phyloP scores from a whole-genome alignment of 2,888 invertebrate genomes.

The Tinea trinotella region DNA sequence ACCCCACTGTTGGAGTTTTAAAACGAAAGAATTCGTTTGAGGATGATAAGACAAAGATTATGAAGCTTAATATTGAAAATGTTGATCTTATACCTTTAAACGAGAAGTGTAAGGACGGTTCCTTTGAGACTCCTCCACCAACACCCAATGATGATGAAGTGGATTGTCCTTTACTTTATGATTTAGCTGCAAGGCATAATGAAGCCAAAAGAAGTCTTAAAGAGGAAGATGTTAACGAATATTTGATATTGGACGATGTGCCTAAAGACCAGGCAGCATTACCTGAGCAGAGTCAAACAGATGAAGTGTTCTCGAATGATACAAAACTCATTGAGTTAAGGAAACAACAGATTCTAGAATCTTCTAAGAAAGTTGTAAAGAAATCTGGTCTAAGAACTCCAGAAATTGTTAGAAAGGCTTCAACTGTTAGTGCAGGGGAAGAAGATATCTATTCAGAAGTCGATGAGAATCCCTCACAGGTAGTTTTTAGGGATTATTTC shows the following conservation, averaged over 20 bases:
- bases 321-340: constrained; percentile 15
- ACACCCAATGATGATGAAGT: constrained; percentile 28
- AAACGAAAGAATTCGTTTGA: constrained; percentile 33
- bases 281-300: constrained; percentile 49
- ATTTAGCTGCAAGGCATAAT: constrained; percentile 29
- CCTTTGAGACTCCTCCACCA: constrained; percentile 30
- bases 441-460: constrained; percentile 59
- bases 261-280: constrained; percentile 43
- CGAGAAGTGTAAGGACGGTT: constrained; percentile 28
- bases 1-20: constrained; percentile 49
- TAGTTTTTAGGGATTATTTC: constrained; percentile 28
- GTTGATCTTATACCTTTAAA: constrained; percentile 36
- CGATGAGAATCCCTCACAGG: constrained; percentile 44
- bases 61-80: constrained; percentile 29
- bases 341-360: constrained; percentile 13
- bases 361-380: constrained; percentile 2
- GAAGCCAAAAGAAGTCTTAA: constrained; percentile 30
- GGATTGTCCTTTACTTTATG: constrained; percentile 32
- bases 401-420: constrained; percentile 17
- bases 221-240: constrained; percentile 39
- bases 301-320: constrained; percentile 22
- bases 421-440: constrained; percentile 25
- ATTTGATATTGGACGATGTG: constrained; percentile 46
- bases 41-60: constrained; percentile 31
- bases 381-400: constrained; percentile 13